Evolutionary conservation across 30 jellyfish, hydroid and myxozoan species (phyloP), one percentile per base, ranked within the genome.

Genomic region (Sanderia malayensis): DNA sequence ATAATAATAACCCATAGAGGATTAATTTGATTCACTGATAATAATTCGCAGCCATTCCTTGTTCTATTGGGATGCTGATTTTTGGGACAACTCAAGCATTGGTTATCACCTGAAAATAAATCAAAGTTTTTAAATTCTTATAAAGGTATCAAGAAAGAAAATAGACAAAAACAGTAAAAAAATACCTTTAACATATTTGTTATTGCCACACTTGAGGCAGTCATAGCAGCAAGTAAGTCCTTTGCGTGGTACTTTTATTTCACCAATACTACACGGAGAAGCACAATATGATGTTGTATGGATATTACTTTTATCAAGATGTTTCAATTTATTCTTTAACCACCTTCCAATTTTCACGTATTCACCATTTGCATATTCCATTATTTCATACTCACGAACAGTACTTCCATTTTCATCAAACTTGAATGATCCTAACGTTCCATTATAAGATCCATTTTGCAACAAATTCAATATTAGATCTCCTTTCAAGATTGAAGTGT

Each of bases 331-430:
- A 45, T 47, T 66, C 9, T 21, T 24, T n/a, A n/a, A n/a, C 96
- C 96, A 85, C 29, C 74, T 19, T 0, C 96, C 96, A 19, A 86
- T 22, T 31, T 44, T 65, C 28, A 47, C 57, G 70, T 85, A 85
- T 19, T 31, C 52, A 1, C 70, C 80, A 20, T 25, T 53, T 0
- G 26, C 76, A 58, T 44, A 59, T 49, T 86, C 84, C 25, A 66
- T 34, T 1, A 87, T 79, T 19, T 87, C 94, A 72, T 87, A 87
- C 31, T 82, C 86, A 28, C 84, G 58, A 19, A 46, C 80, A 0
- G 85, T 73, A 70, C 94, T 79, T 1, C 96, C 96, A 25, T 71
- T 70, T 57, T 80, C 90, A 55, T 87, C 89, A 29, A 87, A 87
- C 8, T 58, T 78, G 27, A 46, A 20, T 1, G 3, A 20, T n/a